These are phyloP conservation scores for Drosophila carrolli DNA, from an alignment of 1,140 invertebrate genomes.

Conservation along the genomic window DNA sequence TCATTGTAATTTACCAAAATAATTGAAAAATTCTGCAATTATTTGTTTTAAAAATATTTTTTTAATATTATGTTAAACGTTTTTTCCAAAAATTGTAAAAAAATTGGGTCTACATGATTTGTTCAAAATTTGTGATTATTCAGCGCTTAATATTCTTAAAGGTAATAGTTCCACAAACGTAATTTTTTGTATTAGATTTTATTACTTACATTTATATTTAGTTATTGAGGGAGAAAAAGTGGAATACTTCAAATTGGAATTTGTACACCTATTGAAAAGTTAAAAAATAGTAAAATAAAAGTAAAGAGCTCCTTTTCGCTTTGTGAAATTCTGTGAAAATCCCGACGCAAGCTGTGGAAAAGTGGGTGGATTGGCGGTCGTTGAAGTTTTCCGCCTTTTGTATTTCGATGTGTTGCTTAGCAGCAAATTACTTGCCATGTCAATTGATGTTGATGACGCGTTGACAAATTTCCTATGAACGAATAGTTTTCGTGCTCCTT, in stretches of 20 bases:
- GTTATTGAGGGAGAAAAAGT: neutral
- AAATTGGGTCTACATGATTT: too few species aligned
- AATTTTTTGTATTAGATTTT: neutral
- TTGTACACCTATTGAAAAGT: neutral
- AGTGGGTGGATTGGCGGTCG: neutral
- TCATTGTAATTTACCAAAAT: too few species aligned
- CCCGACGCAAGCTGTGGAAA: conserved; percentile 1
- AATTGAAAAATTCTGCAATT: too few species aligned
- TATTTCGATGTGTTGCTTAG: conserved; percentile 64
- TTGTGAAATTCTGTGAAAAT: conserved; percentile 13
- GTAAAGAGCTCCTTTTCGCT: conserved; percentile 9
- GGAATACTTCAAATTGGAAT: neutral
- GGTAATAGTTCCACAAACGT: too few species aligned
- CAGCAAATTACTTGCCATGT: conserved; percentile 75
- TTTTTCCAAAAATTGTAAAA: too few species aligned
- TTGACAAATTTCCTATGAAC: conserved; percentile 48
- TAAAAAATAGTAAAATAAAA: conserved; percentile 15
- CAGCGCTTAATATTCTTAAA: too few species aligned
- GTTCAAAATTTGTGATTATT: too few species aligned
- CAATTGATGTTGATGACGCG: conserved; percentile 58
- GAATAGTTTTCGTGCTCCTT: conserved; percentile 50
- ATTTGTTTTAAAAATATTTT: too few species aligned
- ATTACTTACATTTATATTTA: neutral
- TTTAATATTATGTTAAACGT: too few species aligned
- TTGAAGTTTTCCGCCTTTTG: conserved; percentile 38